phyloP scores from a whole-genome alignment of 2,113 vertebrate genomes.

The Gadus chalcogrammus region DNA sequence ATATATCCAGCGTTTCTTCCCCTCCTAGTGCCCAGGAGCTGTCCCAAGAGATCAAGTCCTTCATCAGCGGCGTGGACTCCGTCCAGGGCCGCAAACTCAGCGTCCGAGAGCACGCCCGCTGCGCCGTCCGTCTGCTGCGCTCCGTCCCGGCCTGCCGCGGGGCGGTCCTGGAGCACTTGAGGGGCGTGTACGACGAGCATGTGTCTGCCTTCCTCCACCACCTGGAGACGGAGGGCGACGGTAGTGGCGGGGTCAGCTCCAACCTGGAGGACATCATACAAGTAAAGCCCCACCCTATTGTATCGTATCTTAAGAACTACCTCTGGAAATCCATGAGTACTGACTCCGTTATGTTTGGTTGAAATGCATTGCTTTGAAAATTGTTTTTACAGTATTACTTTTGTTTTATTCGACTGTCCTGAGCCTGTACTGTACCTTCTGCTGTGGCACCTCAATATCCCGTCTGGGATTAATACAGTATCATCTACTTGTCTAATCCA shows the following conservation, averaged over 20 bases:
- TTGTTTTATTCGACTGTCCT: background rate
- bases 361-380: no score
- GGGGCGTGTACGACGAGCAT: slow-evolving; percentile 87
- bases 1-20: background rate
- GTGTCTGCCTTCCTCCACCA: slow-evolving; percentile 80
- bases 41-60: slow-evolving; percentile 88
- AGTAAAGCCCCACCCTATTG: slow-evolving; percentile 23
- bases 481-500: background rate
- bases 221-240: slow-evolving; percentile 66
- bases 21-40: slow-evolving; percentile 81
- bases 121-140: slow-evolving; percentile 84
- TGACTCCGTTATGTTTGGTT: no score
- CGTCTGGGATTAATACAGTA: no score
- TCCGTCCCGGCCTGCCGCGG: slow-evolving; percentile 84
- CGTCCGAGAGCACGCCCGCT: slow-evolving; percentile 83
- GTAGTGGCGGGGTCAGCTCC: slow-evolving; percentile 56
- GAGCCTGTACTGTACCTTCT: background rate
- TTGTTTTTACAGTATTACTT: no score
- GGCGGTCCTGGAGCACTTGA: slow-evolving; percentile 87
- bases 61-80: slow-evolving; percentile 83
- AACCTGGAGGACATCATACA: slow-evolving; percentile 86
- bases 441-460: background rate
- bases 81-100: slow-evolving; percentile 84
- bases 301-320: background rate
- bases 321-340: background rate